Conservation (phyloP, 2,797 vertebrate genomes). For the Acanthornis magna region DNA sequence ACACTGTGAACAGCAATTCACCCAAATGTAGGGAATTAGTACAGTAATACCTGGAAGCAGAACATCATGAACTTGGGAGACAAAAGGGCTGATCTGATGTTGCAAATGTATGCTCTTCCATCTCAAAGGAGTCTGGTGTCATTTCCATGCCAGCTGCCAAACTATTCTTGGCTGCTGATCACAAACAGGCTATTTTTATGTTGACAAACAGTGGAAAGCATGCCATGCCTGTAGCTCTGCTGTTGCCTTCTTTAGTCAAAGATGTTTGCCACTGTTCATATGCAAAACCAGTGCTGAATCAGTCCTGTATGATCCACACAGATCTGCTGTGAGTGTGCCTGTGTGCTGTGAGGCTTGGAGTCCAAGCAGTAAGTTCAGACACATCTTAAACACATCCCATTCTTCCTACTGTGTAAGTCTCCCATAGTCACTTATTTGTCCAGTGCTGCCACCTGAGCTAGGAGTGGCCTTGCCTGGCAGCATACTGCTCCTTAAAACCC, state of each 20-base stretch:
- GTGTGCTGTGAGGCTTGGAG: not conserved
- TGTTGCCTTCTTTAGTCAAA: constrained; percentile 60
- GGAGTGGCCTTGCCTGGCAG: not conserved
- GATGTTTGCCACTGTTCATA: not conserved
- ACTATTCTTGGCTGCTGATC: constrained; percentile 50
- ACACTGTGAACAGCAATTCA: not conserved
- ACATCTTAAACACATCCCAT: not conserved
- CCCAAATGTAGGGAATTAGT: not conserved
- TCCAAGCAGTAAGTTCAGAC: not conserved
- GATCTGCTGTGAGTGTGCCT: not conserved
- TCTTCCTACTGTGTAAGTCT: not conserved
- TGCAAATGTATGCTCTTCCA: not conserved
- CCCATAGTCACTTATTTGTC: not conserved
- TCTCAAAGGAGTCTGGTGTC: constrained; percentile 16
- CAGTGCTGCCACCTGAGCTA: not conserved
- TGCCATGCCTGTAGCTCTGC: not conserved
- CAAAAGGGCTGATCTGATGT: not conserved
- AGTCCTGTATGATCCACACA: not conserved
- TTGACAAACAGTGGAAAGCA: constrained; percentile 48
- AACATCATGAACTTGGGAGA: not conserved
- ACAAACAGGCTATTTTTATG: constrained; percentile 58
- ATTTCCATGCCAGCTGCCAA: constrained; percentile 24
- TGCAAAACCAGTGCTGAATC: not conserved
- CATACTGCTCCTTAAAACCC: not conserved
- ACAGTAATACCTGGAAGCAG: not conserved